phyloP scores from a whole-genome alignment of 2,113 vertebrate species.

The Butastur rufipennis region DNA sequence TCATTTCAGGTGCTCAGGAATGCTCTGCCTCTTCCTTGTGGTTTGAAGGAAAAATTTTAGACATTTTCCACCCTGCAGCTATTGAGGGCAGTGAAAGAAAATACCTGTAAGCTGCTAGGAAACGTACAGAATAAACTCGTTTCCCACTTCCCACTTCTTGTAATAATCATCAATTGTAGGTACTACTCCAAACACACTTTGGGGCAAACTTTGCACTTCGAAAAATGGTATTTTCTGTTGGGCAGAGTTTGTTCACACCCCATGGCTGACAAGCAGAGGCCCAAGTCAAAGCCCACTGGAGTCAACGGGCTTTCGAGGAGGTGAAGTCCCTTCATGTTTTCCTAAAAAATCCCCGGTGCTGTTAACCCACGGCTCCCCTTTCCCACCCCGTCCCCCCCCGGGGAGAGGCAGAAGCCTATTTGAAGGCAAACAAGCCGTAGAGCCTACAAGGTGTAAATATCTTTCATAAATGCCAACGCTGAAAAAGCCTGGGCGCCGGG shows the following conservation, averaged over 20 bases:
- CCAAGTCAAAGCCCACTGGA: background rate
- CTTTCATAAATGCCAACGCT: constrained; percentile 12
- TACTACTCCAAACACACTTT: background rate
- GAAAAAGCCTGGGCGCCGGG: background rate
- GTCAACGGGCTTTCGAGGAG: background rate
- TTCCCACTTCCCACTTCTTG: background rate
- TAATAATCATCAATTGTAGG: background rate
- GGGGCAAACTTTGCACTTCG: background rate
- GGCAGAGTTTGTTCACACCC: background rate
- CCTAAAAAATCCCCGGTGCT: background rate
- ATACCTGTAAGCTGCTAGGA: background rate
- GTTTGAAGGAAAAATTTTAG: background rate
- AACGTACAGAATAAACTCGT: background rate
- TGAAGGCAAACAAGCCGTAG: constrained; percentile 12
- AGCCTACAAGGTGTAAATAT: constrained; percentile 14
- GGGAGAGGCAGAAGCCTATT: constrained; percentile 15
- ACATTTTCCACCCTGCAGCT: background rate
- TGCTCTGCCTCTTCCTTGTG: background rate
- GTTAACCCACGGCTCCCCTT: background rate
- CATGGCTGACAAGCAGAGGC: background rate
- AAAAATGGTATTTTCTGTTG: background rate
- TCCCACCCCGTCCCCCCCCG: background rate
- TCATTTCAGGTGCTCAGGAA: background rate
- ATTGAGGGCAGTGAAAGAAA: background rate
- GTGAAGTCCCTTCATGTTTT: background rate